phyloP scores from a whole-genome alignment of 2,113 vertebrate species.

The Calidris pygmaea region DNA sequence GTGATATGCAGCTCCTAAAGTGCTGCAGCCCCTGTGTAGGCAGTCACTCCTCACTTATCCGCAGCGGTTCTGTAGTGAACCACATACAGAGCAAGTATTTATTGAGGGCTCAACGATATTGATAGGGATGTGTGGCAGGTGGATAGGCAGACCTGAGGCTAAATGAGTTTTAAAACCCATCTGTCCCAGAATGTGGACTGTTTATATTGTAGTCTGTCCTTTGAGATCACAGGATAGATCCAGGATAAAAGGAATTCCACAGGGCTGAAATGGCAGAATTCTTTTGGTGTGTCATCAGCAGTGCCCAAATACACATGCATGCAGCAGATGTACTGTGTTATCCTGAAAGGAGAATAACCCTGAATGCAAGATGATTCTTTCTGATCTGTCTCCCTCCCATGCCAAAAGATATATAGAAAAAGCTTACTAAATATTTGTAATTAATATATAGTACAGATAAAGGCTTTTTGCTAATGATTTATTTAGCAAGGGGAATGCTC shows the following conservation, averaged over 20 bases:
- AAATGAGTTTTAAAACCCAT: not conserved
- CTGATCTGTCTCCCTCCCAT: not conserved
- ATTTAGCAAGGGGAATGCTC: not conserved
- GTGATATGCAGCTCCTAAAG: not conserved
- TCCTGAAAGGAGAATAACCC: not conserved
- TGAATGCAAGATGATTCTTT: not conserved
- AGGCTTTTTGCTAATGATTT: not conserved
- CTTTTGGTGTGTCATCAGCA: not conserved
- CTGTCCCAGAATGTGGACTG: not conserved
- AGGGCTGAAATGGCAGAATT: not conserved
- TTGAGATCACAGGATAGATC: not conserved
- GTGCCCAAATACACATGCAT: not conserved
- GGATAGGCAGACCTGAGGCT: not conserved
- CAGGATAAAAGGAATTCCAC: not conserved
- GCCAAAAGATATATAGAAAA: not conserved
- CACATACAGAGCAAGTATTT: not conserved
- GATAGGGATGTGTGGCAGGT: not conserved
- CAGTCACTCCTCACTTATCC: not conserved
- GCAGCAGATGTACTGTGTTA: not conserved
- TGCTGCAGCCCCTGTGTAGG: fast-evolving
- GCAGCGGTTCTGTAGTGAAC: not conserved
- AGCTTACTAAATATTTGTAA: not conserved
- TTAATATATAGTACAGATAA: not conserved
- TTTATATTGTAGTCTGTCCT: not conserved
- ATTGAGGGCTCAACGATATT: not conserved